Base-by-base conservation (phyloP, 2,113 vertebrate genomes). In the Eupsittula cactorum region DNA sequence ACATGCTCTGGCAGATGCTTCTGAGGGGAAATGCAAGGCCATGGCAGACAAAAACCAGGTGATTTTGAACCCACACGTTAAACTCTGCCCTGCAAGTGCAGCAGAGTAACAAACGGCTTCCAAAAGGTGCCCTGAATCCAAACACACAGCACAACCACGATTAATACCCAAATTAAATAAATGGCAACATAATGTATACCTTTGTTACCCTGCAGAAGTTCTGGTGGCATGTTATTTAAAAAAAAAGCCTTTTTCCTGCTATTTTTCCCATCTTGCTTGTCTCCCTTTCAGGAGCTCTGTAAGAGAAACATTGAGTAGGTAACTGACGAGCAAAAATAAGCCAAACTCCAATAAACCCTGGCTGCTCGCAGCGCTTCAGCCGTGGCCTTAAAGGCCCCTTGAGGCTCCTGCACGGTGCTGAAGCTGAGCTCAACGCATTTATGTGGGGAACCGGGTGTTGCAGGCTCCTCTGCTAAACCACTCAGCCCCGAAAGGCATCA, bases 181-280 rank as follows among this genome's bases (percentile, higher is more conserved):
- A 69, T 2, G 44, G 62, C 82, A 94, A 83, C 33, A 21, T 25
- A 71, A 86, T 4, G 64, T 62, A 79, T 75, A 95, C 86, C 90
- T 97, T 82, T 84, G 73, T 73, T 29, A 95, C 62, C 44, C 92
- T 37, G 92, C 52, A 92, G 88, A 82, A 88, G 50, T 77, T 74
- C 86, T 89, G 91, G 93, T 59, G 83, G 81, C 82, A 93, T 68
- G 80, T 86, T 81, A 97, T 60, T 91, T 93, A 64, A 47, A 83
- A 74, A 88, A 80, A 84, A 10, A 24, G 29, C 37, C 50, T 70
- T 82, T 81, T 50, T 86, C 60, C 85, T 68, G 86, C 80, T 86
- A 31, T 69, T 86, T 93, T 92, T 21, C 89, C 74, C 91, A 95
- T 94, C 67, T 77, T 69, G 64, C 74, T 76, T 46, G 50, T 70